Conservation (phyloP, 2,113 vertebrate species). For the Acrocephalus arundinaceus region DNA sequence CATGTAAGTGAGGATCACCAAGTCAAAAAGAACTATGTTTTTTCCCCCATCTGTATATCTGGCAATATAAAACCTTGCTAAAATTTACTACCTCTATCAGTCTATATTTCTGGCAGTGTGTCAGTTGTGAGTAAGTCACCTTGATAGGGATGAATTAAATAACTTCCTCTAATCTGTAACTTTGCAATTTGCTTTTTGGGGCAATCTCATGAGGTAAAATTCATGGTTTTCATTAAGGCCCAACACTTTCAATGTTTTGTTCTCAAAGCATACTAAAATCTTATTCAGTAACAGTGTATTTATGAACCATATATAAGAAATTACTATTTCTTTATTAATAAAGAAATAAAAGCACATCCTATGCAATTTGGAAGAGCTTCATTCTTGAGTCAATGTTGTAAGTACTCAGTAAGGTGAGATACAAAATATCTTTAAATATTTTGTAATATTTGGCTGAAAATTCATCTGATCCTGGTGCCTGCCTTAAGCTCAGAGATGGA, state of each 20-base stretch:
- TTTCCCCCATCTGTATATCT: background rate
- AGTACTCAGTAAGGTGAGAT: background rate
- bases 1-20: background rate
- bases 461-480: background rate
- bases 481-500: background rate
- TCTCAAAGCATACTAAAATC: background rate
- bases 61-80: conserved; percentile 4
- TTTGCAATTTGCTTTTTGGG: background rate
- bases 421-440: conserved; percentile 15
- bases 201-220: background rate
- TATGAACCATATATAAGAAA: background rate
- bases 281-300: background rate
- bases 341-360: background rate
- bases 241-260: background rate
- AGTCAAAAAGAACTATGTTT: background rate
- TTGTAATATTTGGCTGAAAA: conserved; percentile 27
- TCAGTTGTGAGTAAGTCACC: conserved; percentile 5
- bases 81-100: conserved; percentile 27
- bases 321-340: background rate
- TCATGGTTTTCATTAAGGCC: background rate
- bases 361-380: background rate
- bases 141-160: conserved; percentile 14
- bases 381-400: background rate
- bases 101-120: background rate
- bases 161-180: background rate